These are phyloP conservation scores for Rhegmatorhina hoffmannsi DNA, from an alignment of 2,113 vertebrate species.

Conservation along the genomic window DNA sequence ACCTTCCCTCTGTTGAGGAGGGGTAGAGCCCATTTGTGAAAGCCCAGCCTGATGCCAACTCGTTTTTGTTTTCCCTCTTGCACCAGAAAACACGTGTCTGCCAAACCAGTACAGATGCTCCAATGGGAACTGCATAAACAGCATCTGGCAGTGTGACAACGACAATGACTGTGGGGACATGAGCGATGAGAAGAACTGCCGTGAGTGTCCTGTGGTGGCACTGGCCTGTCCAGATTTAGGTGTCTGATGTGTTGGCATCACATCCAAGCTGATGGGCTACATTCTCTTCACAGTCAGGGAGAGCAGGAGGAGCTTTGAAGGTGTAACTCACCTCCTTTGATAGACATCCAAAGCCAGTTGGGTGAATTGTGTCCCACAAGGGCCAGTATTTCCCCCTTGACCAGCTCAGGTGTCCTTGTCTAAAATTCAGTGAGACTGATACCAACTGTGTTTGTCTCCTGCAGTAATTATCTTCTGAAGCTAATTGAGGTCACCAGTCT, in stretches of 20 bases:
- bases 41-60: background rate
- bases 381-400: background rate
- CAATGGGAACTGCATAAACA: constrained; percentile 96
- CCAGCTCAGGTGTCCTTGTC: accelerated
- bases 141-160: constrained; percentile 97
- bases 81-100: constrained; percentile 84
- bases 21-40: accelerated
- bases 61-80: background rate
- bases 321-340: background rate
- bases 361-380: background rate
- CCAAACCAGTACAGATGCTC: constrained; percentile 93
- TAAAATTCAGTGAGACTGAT: background rate
- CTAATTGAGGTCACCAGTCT: background rate
- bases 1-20: background rate
- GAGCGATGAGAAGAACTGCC: constrained; percentile 95
- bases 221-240: background rate
- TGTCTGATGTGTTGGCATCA: background rate
- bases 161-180: constrained; percentile 98
- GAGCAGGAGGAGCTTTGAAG: background rate
- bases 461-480: background rate
- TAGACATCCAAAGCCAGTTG: accelerated
- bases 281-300: accelerated
- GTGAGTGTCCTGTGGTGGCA: constrained; percentile 74
- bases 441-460: background rate
- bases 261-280: accelerated